These are phyloP conservation scores for Lordiphosa clarofinis DNA, from an alignment of 1,140 invertebrate genomes.

Conservation along the genomic window DNA sequence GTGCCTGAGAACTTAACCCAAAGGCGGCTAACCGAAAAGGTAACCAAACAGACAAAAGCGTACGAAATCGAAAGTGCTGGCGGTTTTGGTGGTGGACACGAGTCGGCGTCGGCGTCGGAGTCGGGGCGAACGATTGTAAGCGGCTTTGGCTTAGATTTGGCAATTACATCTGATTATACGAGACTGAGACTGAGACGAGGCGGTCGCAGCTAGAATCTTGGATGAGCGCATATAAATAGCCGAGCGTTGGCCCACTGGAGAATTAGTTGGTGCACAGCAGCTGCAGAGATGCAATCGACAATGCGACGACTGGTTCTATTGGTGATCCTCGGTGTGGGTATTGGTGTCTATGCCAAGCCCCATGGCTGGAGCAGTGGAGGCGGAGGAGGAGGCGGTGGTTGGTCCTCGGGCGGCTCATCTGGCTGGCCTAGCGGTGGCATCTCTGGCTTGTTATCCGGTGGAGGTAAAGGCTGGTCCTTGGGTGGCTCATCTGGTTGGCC, in stretches of 20 bases:
- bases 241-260: conserved; percentile 51
- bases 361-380: conserved; percentile 41
- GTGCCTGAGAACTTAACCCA: conserved; percentile 7
- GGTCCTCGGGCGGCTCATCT: too few species aligned
- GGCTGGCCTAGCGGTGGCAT: conserved; percentile 2
- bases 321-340: conserved; percentile 30
- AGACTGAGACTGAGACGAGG: conserved; percentile 22
- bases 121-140: conserved; percentile 29
- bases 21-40: conserved; percentile 13
- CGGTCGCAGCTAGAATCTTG: conserved; percentile 34
- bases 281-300: conserved; percentile 58
- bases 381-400: conserved; percentile 8
- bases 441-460: too few species aligned
- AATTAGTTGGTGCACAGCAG: conserved; percentile 69
- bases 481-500: background rate
- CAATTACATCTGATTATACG: conserved; percentile 72
- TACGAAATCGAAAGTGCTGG: conserved; percentile 57
- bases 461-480: too few species aligned
- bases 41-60: conserved; percentile 30
- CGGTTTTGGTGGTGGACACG: background rate
- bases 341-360: conserved; percentile 41
- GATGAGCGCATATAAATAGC: conserved; percentile 64
- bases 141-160: conserved; percentile 47
- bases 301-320: conserved; percentile 42
- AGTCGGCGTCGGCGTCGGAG: background rate